Evolutionary conservation across 2,113 vertebrate genomes (phyloP), one percentile per base, ranked within the genome.

Genomic region (Chrysochloris asiatica): DNA sequence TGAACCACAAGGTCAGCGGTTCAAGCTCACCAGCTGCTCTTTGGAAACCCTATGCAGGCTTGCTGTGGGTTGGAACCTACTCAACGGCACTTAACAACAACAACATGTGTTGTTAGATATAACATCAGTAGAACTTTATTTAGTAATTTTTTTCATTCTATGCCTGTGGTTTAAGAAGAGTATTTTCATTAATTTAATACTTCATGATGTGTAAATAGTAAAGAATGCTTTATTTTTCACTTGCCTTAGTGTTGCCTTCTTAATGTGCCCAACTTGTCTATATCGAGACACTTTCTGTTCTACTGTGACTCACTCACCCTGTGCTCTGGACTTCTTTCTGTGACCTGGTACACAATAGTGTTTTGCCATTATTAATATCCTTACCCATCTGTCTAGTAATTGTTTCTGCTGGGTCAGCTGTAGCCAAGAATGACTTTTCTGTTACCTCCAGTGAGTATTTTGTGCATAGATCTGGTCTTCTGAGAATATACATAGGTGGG

Each of bases 351-450:
- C 69, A 61, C 19, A 36, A 28, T 43, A 77, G 6, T 38, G 65
- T 71, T 95, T 95, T 91, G 41, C 56, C 45, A 5, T 95, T 81
- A 84, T 79, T 61, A 43, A 79, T 86, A 56, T 76, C 17, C 36
- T 30, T 91, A 63, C 82, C 47, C 45, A 71, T 71, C 69, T 86
- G 33, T 71, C 56, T 79, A 82, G 50, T 79, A 45, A 80, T 88
- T 87, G 65, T 89, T 94, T 36, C 71, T 93, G 7, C 69, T 63
- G 47, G 43, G 11, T 50, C 50, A 41, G 17, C 50, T 83, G 26
- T 8, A 75, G 59, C 89, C 89, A 86, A 83, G 47, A 88, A 83
- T 54, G 78, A 43, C 75, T 38, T 75, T 87, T 90, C 10, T 63
- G 61, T 91, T 83, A 71, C 56, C 36, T 72, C 36, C 45, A 67